Percentiles rank a stretch among this genome's conserved stretches.
These are phyloP conservation scores for Rhea americana DNA, from an alignment of 2,113 vertebrate genomes.

Conservation along the genomic window DNA sequence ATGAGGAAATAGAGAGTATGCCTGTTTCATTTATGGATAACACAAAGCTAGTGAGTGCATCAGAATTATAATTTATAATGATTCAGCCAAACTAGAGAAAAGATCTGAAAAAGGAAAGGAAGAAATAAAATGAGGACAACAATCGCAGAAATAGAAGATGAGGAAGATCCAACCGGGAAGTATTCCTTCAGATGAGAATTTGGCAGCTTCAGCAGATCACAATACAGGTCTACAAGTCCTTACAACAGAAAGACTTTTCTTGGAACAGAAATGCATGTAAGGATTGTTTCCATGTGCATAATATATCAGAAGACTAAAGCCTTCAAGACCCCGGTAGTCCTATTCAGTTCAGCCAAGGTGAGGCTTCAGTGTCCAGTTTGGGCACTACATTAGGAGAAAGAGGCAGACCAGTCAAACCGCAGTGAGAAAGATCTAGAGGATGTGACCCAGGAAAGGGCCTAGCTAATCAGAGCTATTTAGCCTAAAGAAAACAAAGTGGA, in stretches of 20 bases:
- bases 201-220: not conserved
- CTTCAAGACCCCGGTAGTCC: no score
- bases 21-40: not conserved
- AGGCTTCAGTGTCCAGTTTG: not conserved
- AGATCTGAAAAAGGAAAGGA: not conserved
- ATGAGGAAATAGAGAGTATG: not conserved
- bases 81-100: not conserved
- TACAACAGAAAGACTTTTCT: not conserved
- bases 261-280: accelerated
- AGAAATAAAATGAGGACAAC: not conserved
- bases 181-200: not conserved
- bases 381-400: not conserved
- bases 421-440: not conserved
- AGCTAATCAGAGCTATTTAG: not conserved
- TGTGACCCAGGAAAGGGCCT: not conserved
- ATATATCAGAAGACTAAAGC: not conserved
- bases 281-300: not conserved
- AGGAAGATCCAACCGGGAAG: not conserved
- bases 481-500: not conserved
- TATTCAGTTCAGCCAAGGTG: not conserved
- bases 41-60: not conserved
- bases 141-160: not conserved
- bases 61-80: not conserved
- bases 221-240: not conserved
- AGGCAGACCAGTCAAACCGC: not conserved